Base-by-base conservation (phyloP, 2,113 vertebrate genomes). In the Indicator maculatus region DNA sequence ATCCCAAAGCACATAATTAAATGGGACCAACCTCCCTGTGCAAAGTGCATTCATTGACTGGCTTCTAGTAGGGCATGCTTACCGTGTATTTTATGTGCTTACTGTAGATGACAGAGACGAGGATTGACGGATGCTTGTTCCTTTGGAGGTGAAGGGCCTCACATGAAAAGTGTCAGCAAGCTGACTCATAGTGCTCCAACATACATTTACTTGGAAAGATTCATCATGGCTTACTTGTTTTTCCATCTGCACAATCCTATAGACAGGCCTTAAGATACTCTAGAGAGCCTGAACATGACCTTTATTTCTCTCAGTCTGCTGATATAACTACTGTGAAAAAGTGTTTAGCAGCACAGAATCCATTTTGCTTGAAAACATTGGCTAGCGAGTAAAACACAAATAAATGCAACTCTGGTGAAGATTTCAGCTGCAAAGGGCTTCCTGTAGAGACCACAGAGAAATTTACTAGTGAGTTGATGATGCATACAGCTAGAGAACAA, bases 401-500 rank as follows among this genome's bases (percentile, higher is more conserved):
- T n/a, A 56, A 90, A 83, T 5, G 27, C n/a, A 93, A 80, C 26
- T 77, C 73, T 94, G 15, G 31, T 66, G 36, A 79, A 39, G 7
- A 91, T 60, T 71, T 17, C 21, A 74, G 56, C 41, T 90, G 65
- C 60, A 93, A 73, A 89, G 20, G 11, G 12, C 26, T 83, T 80
- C 52, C 52, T 67, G 24, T 53, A 66, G 38, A 86, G 53, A 69
- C 66, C 44, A 65, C 31, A 55, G 44, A 76, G 79, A 91, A 83
- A 91, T 45, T 50, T 66, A 23, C 55, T 27, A 73, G 39, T 23
- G 36, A 70, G 12, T 26, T 71, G 73, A 65, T 45, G 56, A 85
- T 64, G 60, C 52, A 83, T 45, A 66, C 7, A 80, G 65, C 56
- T 77, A 80, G n/a, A 93, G 88, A 89, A 95, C 65, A 75, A 85